Base-by-base conservation (phyloP, 2,888 invertebrate species). In the Steromphala cineraria region DNA sequence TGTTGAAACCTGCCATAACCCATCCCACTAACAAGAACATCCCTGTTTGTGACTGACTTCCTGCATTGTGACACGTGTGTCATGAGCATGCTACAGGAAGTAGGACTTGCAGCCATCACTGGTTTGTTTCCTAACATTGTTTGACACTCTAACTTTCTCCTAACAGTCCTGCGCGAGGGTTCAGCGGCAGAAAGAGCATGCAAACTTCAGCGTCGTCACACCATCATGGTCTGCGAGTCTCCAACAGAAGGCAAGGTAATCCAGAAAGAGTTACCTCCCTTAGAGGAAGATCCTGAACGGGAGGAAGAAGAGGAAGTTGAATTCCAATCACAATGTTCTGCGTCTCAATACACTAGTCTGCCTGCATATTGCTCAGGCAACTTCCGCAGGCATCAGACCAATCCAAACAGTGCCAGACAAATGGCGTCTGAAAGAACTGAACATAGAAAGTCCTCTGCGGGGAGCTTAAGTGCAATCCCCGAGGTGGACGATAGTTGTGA, bases 171-270 rank as follows among this genome's bases (percentile, higher is more conserved):
- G 15, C 55, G 75, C n/a, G 81, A 83, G 71, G 67, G 75, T 7
- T 36, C 80, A 36, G 77, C 53, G 36, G 15, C 31, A 13, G 80
- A 74, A 7, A 56, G 78, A 55, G 36, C 40, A 24, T 75, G 75
- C 40, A 82, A 82, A 56, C 84, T 89, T 10, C 88, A 89, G 82
- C 85, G 91, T 17, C 84, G 91, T 40, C 91, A 91, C 84, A 91
- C 91, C 78, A 90, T 91, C 77, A 90, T 89, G 80, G 90, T 91
- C 13, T 91, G 91, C 80, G 90, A 91, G 80, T 90, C 90, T 8
- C 90, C 91, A 13, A 75, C 83, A n/a, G 85, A 85, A 24, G 79
- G 80, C 67, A 81, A 83, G 83, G 84, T 82, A 77, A 52, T 78
- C 24, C 77, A 71, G 53, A 79, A 78, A 75, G 85, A 86, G 80